Evolutionary conservation across 1,140 invertebrate species (phyloP), one percentile per base, ranked within the genome.

Genomic region (Ceratoteleas bidentatus): DNA sequence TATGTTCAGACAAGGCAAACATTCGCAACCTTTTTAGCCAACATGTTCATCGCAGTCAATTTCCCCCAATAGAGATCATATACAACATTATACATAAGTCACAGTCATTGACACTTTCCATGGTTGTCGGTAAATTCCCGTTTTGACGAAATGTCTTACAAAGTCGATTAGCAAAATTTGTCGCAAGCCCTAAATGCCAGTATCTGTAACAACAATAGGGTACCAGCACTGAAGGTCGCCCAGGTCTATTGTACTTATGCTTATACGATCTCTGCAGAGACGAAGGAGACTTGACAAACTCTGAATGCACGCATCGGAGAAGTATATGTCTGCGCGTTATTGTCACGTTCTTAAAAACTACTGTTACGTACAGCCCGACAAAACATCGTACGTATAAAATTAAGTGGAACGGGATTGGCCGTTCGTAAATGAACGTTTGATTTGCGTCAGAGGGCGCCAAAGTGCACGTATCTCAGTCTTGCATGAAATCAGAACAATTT

Each of bases 381-480:
- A 60, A 69, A 60, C 9, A 70, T 61, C 34, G 49, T 45, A 58
- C 33, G 15, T 60, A 69, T 14, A 70, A 70, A 70, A 53, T 40
- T 38, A 50, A 61, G 50, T 33, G 45, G 24, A 13, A 4, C 50
- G 33, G 38, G 43, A 24, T 24, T 43, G 10, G 36, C 40, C 14
- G 45, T 53, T 60, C 24, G 6, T 53, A 73, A 64, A 62, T 47
- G 24, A 73, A 73, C 33, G 14, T 62, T 54, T 54, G 49, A 72
- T 72, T 72, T 70, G 34, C 24, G 10, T 64, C 36, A 73, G 15
- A 64, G 24, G 15, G 9, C 10, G 43, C 53, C 45, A 52, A 50
- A 74, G 33, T 11, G 6, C 57, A 36, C 54, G 49, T 64, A 15
- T 61, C 50, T 76, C 73, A 76, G 73, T 76, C 73, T 76, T 76